Percentiles rank a stretch among this genome's conserved stretches.
phyloP scores from a whole-genome alignment of 2,888 invertebrate species.

The Schizotus pectinicornis region DNA sequence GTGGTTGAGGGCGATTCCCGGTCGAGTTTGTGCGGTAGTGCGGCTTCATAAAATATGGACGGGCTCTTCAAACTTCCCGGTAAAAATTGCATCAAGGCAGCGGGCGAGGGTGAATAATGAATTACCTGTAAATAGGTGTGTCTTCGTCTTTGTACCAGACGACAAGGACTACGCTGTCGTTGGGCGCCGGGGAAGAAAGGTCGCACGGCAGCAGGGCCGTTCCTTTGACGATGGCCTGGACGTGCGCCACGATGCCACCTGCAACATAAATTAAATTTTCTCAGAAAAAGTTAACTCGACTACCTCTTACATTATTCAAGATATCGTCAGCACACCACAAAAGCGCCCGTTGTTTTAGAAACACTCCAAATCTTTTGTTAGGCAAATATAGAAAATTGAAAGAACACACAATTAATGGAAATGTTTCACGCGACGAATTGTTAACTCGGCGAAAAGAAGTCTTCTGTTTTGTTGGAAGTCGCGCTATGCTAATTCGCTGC shows the following conservation, averaged over 20 bases:
- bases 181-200: constrained; percentile 75
- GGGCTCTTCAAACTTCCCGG: constrained; percentile 16
- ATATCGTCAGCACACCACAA: constrained; percentile 17
- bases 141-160: constrained; percentile 91
- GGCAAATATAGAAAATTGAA: constrained; percentile 26
- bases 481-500: neutral
- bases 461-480: neutral
- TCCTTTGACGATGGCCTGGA: constrained; percentile 77
- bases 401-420: constrained; percentile 26
- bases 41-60: constrained; percentile 19
- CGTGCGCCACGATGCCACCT: constrained; percentile 59
- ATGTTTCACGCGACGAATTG: constrained; percentile 20
- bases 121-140: constrained; percentile 87
- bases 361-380: constrained; percentile 26
- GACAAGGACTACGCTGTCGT: constrained; percentile 83
- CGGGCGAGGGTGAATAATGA: constrained; percentile 26
- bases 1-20: constrained; percentile 15
- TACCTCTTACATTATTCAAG: constrained; percentile 27
- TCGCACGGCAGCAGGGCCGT: constrained; percentile 87
- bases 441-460: constrained; percentile 5
- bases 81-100: constrained; percentile 21
- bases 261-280: constrained; percentile 46
- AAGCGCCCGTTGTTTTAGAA: constrained; percentile 20
- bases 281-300: constrained; percentile 11
- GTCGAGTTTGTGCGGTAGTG: neutral